These are phyloP conservation scores for Epicampocera succincta DNA, from an alignment of 2,888 invertebrate genomes.

Conservation along the genomic window DNA sequence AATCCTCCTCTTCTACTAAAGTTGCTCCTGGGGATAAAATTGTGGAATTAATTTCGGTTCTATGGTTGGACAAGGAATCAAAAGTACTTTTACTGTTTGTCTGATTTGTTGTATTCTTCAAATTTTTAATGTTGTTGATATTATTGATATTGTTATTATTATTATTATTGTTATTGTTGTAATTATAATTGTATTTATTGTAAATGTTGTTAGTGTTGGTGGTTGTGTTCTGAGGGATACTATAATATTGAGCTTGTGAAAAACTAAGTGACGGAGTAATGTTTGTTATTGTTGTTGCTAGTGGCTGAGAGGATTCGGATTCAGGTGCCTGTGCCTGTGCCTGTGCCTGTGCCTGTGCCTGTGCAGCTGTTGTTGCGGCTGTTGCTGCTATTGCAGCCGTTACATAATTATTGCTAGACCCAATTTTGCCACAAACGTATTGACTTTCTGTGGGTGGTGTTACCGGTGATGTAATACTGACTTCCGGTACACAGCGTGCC, in stretches of 20 bases:
- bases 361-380: constrained; percentile 6
- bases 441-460: constrained; percentile 74
- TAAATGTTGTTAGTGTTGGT: constrained; percentile 42
- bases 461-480: constrained; percentile 79
- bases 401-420: constrained; percentile 43
- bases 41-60: constrained; percentile 74
- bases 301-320: constrained; percentile 20
- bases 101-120: constrained; percentile 72
- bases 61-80: constrained; percentile 66
- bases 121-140: constrained; percentile 71
- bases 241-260: constrained; percentile 64
- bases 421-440: constrained; percentile 55
- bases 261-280: constrained; percentile 50
- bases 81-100: constrained; percentile 72
- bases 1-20: constrained; percentile 79
- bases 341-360: constrained; percentile 23
- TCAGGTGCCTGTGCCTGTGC: constrained; percentile 24
- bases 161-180: constrained; percentile 38
- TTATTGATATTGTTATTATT: constrained; percentile 65
- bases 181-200: constrained; percentile 49
- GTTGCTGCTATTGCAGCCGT: constrained; percentile 16
- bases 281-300: constrained; percentile 29
- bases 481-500: constrained; percentile 81
- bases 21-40: constrained; percentile 80
- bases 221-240: constrained; percentile 52